Conservation (phyloP, 2,797 vertebrate genomes). For the Dendrocincla fuliginosa region DNA sequence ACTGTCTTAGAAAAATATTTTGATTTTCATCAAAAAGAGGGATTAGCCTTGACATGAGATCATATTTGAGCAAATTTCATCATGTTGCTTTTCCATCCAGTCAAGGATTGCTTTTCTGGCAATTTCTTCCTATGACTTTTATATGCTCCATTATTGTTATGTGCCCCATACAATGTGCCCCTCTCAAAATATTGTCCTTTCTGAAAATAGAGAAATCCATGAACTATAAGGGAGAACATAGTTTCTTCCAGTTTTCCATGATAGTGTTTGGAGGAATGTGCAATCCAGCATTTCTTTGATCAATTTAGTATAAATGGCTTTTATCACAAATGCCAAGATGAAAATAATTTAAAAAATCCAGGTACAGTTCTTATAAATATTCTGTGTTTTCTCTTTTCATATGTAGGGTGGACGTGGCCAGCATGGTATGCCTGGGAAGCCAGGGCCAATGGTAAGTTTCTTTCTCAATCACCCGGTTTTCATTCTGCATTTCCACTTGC, state of each 20-base stretch:
- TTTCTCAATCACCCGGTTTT: background rate
- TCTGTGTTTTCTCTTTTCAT: background rate
- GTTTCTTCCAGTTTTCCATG: background rate
- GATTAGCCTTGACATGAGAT: background rate
- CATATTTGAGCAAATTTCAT: background rate
- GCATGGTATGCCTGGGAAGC: conserved; percentile 89
- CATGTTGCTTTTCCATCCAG: background rate
- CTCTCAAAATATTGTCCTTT: background rate
- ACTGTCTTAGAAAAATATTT: background rate
- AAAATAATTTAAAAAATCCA: background rate
- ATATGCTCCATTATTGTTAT: background rate
- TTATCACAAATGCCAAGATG: background rate
- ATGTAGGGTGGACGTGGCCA: conserved; percentile 89
- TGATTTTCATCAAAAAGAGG: background rate
- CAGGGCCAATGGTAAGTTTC: conserved; percentile 88
- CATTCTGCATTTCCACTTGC: background rate
- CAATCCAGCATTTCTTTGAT: background rate
- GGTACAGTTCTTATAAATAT: background rate
- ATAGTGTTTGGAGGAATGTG: background rate
- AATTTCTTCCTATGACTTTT: background rate
- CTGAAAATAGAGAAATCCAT: background rate
- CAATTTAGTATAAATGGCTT: background rate
- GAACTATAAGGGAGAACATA: background rate
- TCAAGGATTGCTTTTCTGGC: background rate
- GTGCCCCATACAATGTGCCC: background rate